phyloP scores from a whole-genome alignment of 1,140 invertebrate genomes.

The Eupristina koningsbergeri region DNA sequence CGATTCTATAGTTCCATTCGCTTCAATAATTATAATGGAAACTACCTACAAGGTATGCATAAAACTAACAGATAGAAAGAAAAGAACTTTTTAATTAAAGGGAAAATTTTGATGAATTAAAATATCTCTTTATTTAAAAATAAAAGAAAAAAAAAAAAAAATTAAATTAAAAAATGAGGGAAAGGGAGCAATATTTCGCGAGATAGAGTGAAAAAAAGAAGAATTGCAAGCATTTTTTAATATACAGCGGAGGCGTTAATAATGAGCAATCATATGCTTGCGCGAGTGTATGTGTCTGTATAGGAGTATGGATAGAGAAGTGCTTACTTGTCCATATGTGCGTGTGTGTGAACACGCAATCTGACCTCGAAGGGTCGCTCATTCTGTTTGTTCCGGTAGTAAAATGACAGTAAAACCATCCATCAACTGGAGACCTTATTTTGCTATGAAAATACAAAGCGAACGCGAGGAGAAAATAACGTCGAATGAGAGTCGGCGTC shows the following conservation, averaged over 20 bases:
- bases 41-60: too few relatives aligned
- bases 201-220: not conserved
- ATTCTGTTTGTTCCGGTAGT: slow-evolving; percentile 42
- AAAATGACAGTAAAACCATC: slow-evolving; percentile 57
- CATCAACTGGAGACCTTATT: slow-evolving; percentile 55
- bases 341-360: not conserved
- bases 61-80: not conserved
- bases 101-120: not conserved
- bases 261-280: not conserved
- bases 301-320: too few relatives aligned
- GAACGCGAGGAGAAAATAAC: slow-evolving; percentile 61
- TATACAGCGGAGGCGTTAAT: not conserved
- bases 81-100: not conserved
- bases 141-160: too few relatives aligned
- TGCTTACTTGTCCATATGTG: too few relatives aligned
- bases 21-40: too few relatives aligned
- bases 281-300: not conserved
- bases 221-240: not conserved
- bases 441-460: slow-evolving; percentile 57
- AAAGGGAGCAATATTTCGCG: not conserved
- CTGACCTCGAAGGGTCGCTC: slow-evolving; percentile 51
- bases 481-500: slow-evolving; percentile 49
- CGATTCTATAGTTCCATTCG: too few relatives aligned
- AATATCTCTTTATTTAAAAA: not conserved
- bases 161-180: not conserved